Evolutionary conservation across 2,888 invertebrate species (phyloP).

Genomic region (Temnothorax ravouxi): DNA sequence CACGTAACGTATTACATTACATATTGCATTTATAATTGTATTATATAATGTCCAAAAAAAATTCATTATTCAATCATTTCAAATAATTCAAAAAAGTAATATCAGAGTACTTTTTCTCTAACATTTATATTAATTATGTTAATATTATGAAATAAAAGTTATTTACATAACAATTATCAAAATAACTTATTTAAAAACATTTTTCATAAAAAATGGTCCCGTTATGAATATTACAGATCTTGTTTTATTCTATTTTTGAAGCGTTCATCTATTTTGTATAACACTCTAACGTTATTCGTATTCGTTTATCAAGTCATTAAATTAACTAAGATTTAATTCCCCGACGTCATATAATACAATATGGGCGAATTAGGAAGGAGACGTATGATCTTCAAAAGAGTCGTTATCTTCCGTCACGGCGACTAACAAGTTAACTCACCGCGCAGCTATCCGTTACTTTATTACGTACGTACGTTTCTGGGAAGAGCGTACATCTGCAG

Average conservation of each 20-base stretch:
- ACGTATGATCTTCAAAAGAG: background rate
- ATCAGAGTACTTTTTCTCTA: background rate
- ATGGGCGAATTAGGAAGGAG: background rate
- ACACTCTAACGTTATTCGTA: background rate
- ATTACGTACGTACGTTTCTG: background rate
- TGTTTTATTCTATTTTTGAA: background rate
- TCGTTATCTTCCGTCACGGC: conserved; percentile 11
- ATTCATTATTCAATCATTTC: background rate
- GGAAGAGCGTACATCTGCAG: background rate
- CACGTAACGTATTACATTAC: background rate
- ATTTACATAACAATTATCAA: background rate
- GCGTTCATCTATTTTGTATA: background rate
- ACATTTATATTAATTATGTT: background rate
- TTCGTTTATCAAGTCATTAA: background rate
- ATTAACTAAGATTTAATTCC: background rate
- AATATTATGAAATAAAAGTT: background rate
- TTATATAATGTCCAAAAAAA: background rate
- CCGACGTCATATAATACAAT: background rate
- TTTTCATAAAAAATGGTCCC: background rate
- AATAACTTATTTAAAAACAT: background rate
- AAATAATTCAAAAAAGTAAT: background rate
- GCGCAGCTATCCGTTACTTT: conserved; percentile 1
- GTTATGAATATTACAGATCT: background rate
- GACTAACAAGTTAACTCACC: conserved; percentile 15
- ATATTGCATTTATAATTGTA: background rate